Evolutionary conservation across 2,888 invertebrate genomes (phyloP), one percentile per base, ranked within the genome.

Genomic region (Hydriomena furcata): DNA sequence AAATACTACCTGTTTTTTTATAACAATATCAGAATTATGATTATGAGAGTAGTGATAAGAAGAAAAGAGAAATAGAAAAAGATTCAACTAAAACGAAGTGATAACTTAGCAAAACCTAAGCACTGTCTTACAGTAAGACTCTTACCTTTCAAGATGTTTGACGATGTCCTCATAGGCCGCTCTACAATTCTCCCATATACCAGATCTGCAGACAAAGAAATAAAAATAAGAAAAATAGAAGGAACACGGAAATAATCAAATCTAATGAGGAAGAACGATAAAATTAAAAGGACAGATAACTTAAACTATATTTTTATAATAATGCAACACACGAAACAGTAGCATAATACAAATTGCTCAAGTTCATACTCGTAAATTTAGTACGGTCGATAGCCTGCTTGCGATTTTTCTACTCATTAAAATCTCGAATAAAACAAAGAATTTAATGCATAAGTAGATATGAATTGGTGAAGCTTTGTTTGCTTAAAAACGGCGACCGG

Each of bases 101-200:
- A 42, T 44, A 55, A 42, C 31, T 42, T 45, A 36, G 20, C 5
- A 10, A 41, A 44, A 31, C 51, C 48, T 50, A 28, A 50, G 50
- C 40, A 10, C 23, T 10, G 42, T 84, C 95, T 92, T n/a, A n/a
- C n/a, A n/a, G n/a, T n/a, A n/a, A n/a, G n/a, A n/a, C n/a, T n/a
- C n/a, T n/a, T 94, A 96, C 95, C 97, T 96, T 93, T 97, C 97
- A 82, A 97, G 93, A 86, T 97, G 97, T 92, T 97, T 97, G 70
- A 97, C 97, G 87, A 97, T 97, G 91, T 97, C 97, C 91, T 97
- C 97, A 88, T 97, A 97, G 69, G 97, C 97, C 63, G 97, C 97
- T 88, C 97, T 93, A 92, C 97, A 97, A 91, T 97, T 97, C 92
- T 97, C 97, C 97, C 97, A 97, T 82, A 97, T 96, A 73, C 96